Evolutionary conservation across 2,797 vertebrate species (phyloP).

Genomic region (Falco biarmicus): DNA sequence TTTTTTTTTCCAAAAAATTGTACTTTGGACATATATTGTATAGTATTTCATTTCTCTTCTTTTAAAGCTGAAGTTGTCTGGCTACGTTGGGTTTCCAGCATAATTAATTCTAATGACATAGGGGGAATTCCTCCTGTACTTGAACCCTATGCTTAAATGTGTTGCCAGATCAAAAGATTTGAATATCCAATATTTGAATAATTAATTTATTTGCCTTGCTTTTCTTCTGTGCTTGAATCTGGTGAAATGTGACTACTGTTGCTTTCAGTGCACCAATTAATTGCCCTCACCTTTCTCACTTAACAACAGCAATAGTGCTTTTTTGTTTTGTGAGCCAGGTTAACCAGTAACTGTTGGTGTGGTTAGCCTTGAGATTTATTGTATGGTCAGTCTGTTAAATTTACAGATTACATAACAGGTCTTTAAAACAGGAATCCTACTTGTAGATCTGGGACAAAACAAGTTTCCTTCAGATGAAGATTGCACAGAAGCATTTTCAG

Average conservation of each 20-base stretch:
- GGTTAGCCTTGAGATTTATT: neutral
- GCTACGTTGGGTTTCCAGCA: neutral
- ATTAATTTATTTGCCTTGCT: neutral
- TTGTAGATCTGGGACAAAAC: neutral
- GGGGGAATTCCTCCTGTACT: neutral
- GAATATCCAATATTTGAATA: neutral
- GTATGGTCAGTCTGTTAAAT: neutral
- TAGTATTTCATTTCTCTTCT: neutral
- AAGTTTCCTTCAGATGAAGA: neutral
- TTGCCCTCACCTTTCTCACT: neutral
- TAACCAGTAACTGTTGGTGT: neutral
- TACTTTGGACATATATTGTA: neutral
- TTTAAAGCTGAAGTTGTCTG: neutral
- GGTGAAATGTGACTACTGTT: neutral
- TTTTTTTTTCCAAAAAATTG: neutral
- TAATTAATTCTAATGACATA: neutral
- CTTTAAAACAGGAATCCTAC: neutral
- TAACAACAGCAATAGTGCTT: neutral
- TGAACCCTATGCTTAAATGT: neutral
- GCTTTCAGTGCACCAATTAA: neutral
- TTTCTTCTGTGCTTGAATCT: neutral
- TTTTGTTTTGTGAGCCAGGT: neutral
- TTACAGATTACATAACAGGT: neutral
- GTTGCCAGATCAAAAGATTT: neutral
- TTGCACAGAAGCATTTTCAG: fast-evolving